Evolutionary conservation across 2,888 invertebrate genomes (phyloP), one percentile per base, ranked within the genome.

Genomic region (Hyppa rectilinea): DNA sequence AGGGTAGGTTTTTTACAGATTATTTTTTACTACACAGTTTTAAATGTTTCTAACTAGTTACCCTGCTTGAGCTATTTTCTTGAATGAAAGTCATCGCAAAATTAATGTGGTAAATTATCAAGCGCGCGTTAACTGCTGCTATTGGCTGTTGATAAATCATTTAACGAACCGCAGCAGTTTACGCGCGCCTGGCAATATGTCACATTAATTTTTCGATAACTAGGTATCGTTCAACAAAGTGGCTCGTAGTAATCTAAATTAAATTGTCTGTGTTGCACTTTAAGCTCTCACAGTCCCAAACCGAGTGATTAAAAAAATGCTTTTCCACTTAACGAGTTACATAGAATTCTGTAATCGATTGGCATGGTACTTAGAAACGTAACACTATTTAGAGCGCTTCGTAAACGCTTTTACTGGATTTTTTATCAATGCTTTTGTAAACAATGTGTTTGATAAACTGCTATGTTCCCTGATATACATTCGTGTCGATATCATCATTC

Each of bases 351-450:
- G 78, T 83, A 88, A 85, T 88, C 83, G 80, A 81, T 83, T 71
- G 64, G 56, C 71, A 64, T 64, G 65, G 71, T 81, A 85, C 83
- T 84, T 73, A 78, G 65, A 80, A 86, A 76, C 70, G 76, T 78
- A 78, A 79, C 82, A 85, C 80, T 86, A 87, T 88, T 86, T 81
- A 78, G 81, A 79, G 77, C 86, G 83, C 84, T 88, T 87, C 85
- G 85, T 87, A 89, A 88, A 90, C 81, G 89, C 90, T 92, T 92
- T 93, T 91, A 92, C 91, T 87, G 85, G 85, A 85, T 88, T 90
- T n/a, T 88, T 93, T 94, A 94, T 94, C 93, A 90, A 87, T 87
- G 89, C 89, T 91, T 89, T 89, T 86, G 93, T 91, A 92, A 93
- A 93, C 92, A 93, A 81, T 86, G 87, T 81, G 81, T 75, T 87